Evolutionary conservation across 2,113 vertebrate genomes (phyloP).

Genomic region (Prunella himalayana): DNA sequence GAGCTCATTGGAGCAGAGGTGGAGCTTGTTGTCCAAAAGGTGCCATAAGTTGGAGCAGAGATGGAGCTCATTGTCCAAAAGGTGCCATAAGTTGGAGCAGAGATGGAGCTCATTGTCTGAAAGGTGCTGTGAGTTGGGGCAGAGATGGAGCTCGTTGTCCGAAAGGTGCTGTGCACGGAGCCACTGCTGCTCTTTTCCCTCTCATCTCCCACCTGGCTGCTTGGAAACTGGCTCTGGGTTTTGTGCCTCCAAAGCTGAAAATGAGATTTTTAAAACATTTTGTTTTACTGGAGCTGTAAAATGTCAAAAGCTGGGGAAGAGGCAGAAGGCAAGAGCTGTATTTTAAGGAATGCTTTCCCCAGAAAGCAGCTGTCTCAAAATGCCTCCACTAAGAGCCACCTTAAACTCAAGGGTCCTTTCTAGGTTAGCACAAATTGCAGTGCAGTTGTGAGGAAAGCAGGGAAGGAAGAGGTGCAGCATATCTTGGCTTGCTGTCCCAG

Average conservation of each 20-base stretch:
- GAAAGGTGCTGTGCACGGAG: not conserved
- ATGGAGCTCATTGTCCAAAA: not conserved
- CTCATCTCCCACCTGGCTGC: not conserved
- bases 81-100: not conserved
- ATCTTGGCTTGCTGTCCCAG: not conserved
- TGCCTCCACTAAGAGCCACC: not conserved
- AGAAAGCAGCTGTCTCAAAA: not conserved
- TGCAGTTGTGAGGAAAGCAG: not conserved
- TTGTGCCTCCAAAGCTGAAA: constrained; percentile 34
- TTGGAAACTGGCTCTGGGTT: not conserved
- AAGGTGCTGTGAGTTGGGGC: no score
- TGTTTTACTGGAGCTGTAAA: constrained; percentile 8
- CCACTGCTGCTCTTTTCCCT: not conserved
- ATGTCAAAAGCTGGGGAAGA: constrained; percentile 37
- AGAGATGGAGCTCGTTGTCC: not conserved
- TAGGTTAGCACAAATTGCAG: not conserved
- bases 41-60: not conserved
- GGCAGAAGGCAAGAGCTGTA: not conserved
- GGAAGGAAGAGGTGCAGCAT: not conserved
- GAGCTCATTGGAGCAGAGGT: not conserved
- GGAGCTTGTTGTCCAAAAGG: no score
- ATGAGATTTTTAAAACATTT: not conserved
- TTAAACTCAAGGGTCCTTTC: not conserved
- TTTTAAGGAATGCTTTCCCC: constrained; percentile 19
- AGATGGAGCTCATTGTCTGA: not conserved